A percentile compares a stretch with the other conserved stretches of the same genome.
phyloP scores from a whole-genome alignment of 1,140 invertebrate species.

The Aphelinus atriplicis region DNA sequence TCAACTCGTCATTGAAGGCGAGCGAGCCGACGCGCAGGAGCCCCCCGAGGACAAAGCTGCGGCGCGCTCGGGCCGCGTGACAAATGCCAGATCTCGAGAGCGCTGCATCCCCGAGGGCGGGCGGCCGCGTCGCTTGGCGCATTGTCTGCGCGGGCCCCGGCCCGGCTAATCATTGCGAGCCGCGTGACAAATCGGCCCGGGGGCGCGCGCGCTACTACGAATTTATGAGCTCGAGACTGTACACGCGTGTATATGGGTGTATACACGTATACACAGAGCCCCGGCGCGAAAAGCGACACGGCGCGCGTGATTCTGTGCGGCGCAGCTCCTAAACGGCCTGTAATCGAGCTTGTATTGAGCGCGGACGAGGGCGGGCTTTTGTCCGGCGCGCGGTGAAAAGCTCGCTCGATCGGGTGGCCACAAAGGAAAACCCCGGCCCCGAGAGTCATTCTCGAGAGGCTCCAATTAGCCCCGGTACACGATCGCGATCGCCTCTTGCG shows the following conservation, averaged over 20 bases:
- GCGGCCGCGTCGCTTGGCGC: neutral
- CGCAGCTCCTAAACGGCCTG: conserved; percentile 52
- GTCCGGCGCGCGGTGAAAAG: conserved; percentile 5
- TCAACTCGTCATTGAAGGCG: conserved; percentile 53
- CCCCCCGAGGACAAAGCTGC: neutral
- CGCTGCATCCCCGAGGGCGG: too few relatives aligned
- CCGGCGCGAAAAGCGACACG: too few relatives aligned
- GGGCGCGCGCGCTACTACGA: conserved; percentile 45
- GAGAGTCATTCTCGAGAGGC: too few relatives aligned
- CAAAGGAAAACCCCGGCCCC: too few relatives aligned
- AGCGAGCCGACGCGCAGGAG: conserved; percentile 41
- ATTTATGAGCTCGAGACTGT: conserved; percentile 40
- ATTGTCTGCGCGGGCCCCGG: conserved; percentile 21
- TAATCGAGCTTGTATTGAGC: conserved; percentile 57
- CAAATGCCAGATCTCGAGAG: conserved; percentile 46
- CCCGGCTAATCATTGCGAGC: conserved; percentile 42
- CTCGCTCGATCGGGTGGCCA: neutral
- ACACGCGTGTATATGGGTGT: neutral
- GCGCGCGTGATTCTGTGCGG: too few relatives aligned
- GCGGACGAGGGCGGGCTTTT: conserved; percentile 44
- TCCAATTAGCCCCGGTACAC: too few relatives aligned
- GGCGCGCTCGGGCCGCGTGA: conserved; percentile 49
- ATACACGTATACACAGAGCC: neutral
- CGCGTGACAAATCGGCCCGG: conserved; percentile 51
- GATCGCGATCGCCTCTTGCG: neutral